Conservation (phyloP, 2,113 vertebrate species). For the Elgaria multicarinata region DNA sequence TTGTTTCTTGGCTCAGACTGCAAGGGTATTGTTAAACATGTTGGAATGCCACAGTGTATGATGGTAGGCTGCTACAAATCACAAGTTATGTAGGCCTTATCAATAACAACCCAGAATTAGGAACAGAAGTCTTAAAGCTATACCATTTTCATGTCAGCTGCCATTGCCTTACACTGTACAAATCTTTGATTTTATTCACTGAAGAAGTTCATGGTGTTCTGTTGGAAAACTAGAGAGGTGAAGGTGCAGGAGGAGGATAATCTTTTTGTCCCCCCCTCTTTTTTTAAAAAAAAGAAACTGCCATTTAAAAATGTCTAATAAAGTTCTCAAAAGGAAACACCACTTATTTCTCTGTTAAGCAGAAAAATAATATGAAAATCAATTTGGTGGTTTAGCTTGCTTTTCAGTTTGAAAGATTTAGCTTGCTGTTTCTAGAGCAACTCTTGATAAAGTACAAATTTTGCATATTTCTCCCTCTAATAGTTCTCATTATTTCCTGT, state of each 20-base stretch:
- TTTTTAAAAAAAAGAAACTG: background rate
- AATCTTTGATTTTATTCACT: background rate
- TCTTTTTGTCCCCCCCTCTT: too few species aligned
- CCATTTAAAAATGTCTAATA: conserved; percentile 1
- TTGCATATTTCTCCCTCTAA: conserved; percentile 47
- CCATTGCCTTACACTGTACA: background rate
- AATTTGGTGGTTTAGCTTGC: conserved; percentile 14
- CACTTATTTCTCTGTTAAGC: background rate
- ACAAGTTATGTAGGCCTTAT: background rate
- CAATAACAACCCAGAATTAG: background rate
- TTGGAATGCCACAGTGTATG: background rate
- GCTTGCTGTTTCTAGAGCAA: conserved; percentile 22
- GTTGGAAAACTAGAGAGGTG: background rate
- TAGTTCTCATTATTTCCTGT: conserved; percentile 56
- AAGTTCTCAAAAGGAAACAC: background rate
- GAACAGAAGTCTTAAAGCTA: background rate
- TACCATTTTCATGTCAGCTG: background rate
- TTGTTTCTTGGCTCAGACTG: background rate
- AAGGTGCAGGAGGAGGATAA: background rate
- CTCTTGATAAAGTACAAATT: conserved; percentile 8
- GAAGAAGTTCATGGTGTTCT: background rate
- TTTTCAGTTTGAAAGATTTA: conserved; percentile 28
- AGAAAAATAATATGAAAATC: conserved; percentile 18
- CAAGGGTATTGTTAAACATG: background rate
- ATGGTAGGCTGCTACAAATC: background rate